Percentiles rank a stretch among this genome's conserved stretches.
Conservation (phyloP, 2,797 vertebrate species). For the Hybognathus amarus region DNA sequence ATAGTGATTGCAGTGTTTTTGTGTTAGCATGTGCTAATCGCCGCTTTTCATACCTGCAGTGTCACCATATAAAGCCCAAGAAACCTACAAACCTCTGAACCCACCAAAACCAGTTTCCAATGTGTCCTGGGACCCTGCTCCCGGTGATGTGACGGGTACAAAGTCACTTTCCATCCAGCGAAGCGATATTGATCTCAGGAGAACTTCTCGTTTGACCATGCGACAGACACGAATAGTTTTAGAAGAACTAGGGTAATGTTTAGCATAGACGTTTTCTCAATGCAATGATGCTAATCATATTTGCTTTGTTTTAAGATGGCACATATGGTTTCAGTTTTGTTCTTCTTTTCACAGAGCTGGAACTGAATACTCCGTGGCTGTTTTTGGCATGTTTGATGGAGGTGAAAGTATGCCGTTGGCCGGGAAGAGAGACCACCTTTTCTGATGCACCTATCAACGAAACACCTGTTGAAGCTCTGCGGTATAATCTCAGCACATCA, state of each 20-base stretch:
- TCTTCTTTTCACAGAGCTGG: constrained; percentile 82
- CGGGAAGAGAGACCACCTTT: constrained; percentile 91
- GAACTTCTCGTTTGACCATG: constrained; percentile 89
- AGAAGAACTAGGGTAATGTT: constrained; percentile 90
- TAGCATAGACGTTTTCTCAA: not conserved
- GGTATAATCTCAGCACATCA: constrained; percentile 79
- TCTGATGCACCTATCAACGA: constrained; percentile 75
- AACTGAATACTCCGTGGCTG: constrained; percentile 93
- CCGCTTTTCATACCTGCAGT: constrained; percentile 75
- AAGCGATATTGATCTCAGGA: constrained; percentile 78
- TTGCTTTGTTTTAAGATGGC: not conserved
- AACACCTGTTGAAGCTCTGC: constrained; percentile 57
- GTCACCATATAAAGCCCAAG: constrained; percentile 88
- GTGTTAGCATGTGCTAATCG: constrained; percentile 58
- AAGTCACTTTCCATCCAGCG: constrained; percentile 89
- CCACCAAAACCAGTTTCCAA: constrained; percentile 92
- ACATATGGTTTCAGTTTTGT: not conserved
- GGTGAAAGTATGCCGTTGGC: constrained; percentile 90
- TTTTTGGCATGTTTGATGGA: constrained; percentile 95
- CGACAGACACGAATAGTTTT: constrained; percentile 93
- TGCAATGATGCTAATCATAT: not conserved
- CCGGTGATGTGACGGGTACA: constrained; percentile 91
- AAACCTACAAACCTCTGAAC: constrained; percentile 94
- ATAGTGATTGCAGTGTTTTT: not conserved
- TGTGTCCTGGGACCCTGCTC: constrained; percentile 93